These are phyloP conservation scores for Pristionchus arcanus DNA, from an alignment of 2,888 invertebrate genomes.

Conservation along the genomic window DNA sequence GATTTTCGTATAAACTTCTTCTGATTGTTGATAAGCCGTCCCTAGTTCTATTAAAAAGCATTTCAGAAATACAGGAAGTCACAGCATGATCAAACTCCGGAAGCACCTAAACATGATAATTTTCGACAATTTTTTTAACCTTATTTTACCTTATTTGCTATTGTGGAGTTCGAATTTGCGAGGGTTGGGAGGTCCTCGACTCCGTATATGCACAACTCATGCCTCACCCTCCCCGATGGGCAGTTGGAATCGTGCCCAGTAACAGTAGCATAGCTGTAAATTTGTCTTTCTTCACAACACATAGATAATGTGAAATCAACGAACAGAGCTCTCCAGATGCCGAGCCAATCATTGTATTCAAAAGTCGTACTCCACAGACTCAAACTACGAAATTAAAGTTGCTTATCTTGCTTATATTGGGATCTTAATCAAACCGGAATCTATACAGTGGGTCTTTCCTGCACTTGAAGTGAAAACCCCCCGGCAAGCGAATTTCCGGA, in stretches of 20 bases:
- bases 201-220: slow-evolving; percentile 36
- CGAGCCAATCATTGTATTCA: background rate
- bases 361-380: background rate
- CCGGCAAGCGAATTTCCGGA: slow-evolving; percentile 10
- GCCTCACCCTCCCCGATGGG: background rate
- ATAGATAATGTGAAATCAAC: background rate
- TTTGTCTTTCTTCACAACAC: background rate
- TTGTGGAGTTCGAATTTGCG: background rate
- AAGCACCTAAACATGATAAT: slow-evolving; percentile 6
- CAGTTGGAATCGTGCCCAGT: background rate
- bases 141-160: slow-evolving; percentile 19
- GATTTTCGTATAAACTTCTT: background rate
- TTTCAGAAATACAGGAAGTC: slow-evolving; percentile 8
- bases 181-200: slow-evolving; percentile 3
- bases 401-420: background rate
- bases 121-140: background rate
- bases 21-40: background rate
- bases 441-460: background rate
- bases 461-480: slow-evolving; percentile 9
- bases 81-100: slow-evolving; percentile 9
- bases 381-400: background rate
- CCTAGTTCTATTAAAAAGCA: slow-evolving; percentile 28
- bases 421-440: background rate
- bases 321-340: background rate
- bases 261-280: background rate